phyloP scores from a whole-genome alignment of 2,113 vertebrate species.

The Hemibagrus wyckioides region DNA sequence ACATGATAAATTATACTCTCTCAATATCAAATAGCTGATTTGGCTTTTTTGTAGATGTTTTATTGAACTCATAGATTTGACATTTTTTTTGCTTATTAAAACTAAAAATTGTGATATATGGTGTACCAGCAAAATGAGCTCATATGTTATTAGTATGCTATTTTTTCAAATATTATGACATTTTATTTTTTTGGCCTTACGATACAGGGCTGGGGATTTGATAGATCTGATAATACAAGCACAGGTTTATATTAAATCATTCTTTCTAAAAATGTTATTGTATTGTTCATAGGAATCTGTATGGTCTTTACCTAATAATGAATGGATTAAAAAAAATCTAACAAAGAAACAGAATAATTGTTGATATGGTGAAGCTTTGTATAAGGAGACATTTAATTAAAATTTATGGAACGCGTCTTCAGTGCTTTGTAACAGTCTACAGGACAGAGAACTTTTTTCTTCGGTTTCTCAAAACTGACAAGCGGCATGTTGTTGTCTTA shows the following conservation, averaged over 20 bases:
- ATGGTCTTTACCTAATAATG: neutral
- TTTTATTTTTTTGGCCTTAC: neutral
- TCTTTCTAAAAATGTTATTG: neutral
- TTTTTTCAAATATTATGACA: neutral
- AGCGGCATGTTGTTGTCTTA: neutral
- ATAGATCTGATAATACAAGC: neutral
- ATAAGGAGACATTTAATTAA: neutral
- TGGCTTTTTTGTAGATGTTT: neutral
- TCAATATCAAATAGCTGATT: constrained; percentile 5
- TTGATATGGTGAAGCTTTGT: neutral
- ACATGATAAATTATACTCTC: constrained; percentile 6
- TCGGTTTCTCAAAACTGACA: neutral
- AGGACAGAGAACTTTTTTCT: neutral
- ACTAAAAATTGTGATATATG: neutral
- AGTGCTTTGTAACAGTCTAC: neutral
- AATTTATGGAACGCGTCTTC: neutral
- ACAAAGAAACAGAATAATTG: neutral
- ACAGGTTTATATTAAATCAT: neutral
- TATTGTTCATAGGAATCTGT: neutral
- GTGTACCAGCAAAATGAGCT: neutral
- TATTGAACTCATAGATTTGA: neutral
- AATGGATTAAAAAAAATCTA: neutral
- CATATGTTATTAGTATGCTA: neutral
- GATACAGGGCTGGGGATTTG: neutral
- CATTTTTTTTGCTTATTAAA: neutral